phyloP scores from a whole-genome alignment of 2,888 invertebrate species.

The Calameuta filiformis region DNA sequence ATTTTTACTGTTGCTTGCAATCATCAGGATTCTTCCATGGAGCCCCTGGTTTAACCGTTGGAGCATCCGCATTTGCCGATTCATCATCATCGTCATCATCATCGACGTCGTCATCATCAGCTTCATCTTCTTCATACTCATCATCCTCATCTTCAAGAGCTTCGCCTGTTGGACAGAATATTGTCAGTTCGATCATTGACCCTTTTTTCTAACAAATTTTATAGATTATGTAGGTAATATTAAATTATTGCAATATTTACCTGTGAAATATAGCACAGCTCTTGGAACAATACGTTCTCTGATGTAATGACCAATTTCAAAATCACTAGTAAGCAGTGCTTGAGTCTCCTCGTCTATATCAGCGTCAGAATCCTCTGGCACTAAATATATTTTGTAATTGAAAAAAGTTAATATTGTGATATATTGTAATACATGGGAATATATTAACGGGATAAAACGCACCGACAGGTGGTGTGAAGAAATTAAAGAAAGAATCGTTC shows the following conservation, averaged over 20 bases:
- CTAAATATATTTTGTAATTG: conserved; percentile 53
- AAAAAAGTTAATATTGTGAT: neutral
- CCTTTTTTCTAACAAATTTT: neutral
- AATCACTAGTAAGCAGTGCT: conserved; percentile 90
- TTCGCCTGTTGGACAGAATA: conserved; percentile 53
- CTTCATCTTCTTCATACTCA: conserved; percentile 75
- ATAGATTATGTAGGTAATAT: neutral
- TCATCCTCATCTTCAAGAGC: conserved; percentile 82
- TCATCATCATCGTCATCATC: conserved; percentile 59
- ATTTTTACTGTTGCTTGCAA: conserved; percentile 78
- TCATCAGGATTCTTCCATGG: conserved; percentile 69
- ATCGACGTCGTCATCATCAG: conserved; percentile 53
- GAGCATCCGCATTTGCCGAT: conserved; percentile 68
- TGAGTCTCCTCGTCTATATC: conserved; percentile 91
- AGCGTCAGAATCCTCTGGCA: conserved; percentile 85
- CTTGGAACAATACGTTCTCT: conserved; percentile 97
- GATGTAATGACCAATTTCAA: conserved; percentile 98
- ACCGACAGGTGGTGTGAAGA: conserved; percentile 90
- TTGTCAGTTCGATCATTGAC: neutral
- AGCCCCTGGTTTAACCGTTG: conserved; percentile 62
- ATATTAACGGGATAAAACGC: conserved; percentile 30
- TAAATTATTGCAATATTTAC: conserved; percentile 70
- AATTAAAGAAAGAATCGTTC: conserved; percentile 99
- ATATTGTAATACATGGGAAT: conserved; percentile 1
- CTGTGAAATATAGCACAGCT: conserved; percentile 96